These are phyloP conservation scores for Operophtera brumata DNA, from an alignment of 2,888 invertebrate genomes.

Conservation along the genomic window DNA sequence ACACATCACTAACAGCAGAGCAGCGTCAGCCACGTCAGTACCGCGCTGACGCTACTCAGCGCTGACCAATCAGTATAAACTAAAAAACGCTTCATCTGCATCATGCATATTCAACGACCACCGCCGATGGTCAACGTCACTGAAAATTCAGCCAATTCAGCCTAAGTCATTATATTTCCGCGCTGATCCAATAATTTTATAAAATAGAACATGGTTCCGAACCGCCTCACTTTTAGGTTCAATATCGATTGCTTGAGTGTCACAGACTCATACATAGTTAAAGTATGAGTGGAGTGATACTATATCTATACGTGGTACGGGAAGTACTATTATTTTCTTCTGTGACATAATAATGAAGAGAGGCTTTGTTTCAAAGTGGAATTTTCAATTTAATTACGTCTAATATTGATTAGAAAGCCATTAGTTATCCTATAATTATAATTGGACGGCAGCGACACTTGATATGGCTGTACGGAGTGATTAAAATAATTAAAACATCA, in stretches of 20 bases:
- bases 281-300: too few relatives aligned
- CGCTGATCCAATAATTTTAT: not conserved
- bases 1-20: too few relatives aligned
- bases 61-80: too few relatives aligned
- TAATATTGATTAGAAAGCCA: slow-evolving; percentile 36
- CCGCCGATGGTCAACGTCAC: too few relatives aligned
- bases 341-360: not conserved
- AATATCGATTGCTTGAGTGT: not conserved
- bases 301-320: too few relatives aligned
- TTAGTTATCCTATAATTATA: slow-evolving; percentile 39
- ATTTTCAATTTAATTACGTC: slow-evolving; percentile 3
- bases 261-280: not conserved
- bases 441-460: slow-evolving; percentile 39
- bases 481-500: slow-evolving; percentile 17
- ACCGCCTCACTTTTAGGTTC: not conserved
- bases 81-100: too few relatives aligned
- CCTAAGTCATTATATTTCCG: too few relatives aligned
- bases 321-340: not conserved
- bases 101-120: too few relatives aligned
- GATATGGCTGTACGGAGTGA: slow-evolving; percentile 12
- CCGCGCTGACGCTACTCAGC: too few relatives aligned
- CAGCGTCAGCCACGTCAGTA: too few relatives aligned
- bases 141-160: too few relatives aligned
- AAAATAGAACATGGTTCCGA: not conserved
- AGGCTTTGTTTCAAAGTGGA: not conserved